Evolutionary conservation across 2,113 vertebrate genomes (phyloP).

Genomic region (Zapus hudsonius): DNA sequence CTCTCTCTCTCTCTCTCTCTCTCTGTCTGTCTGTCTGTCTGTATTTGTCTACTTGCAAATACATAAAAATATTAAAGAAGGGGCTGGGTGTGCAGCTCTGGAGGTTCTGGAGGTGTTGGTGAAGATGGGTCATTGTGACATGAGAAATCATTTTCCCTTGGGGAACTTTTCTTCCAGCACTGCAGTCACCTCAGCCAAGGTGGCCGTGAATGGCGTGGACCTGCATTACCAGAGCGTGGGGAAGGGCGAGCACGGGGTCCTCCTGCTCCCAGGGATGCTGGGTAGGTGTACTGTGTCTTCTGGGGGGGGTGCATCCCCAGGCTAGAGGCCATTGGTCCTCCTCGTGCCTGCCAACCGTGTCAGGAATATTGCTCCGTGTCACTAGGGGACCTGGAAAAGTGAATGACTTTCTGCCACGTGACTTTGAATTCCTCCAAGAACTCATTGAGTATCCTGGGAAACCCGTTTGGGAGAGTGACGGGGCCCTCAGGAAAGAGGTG

Average conservation of each 20-base stretch:
- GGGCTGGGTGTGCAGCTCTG: not conserved
- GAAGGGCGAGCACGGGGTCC: constrained; percentile 88
- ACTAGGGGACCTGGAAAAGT: too few species aligned
- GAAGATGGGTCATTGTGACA: not conserved
- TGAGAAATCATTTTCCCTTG: constrained; percentile 36
- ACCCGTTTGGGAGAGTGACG: not conserved
- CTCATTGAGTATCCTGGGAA: not conserved
- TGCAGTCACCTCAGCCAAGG: constrained; percentile 83
- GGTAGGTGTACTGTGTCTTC: too few species aligned
- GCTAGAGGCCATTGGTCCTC: too few species aligned
- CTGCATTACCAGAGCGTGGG: constrained; percentile 91
- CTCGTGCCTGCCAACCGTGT: too few species aligned
- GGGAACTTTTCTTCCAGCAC: constrained; percentile 84
- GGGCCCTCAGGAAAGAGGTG: not conserved
- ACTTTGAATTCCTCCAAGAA: not conserved
- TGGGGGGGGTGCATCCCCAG: too few species aligned
- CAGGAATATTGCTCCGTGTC: too few species aligned
- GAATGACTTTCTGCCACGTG: not conserved
- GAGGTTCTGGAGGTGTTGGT: not conserved
- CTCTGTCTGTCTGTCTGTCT: too few species aligned
- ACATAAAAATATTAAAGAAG: too few species aligned
- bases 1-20: too few species aligned
- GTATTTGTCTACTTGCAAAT: too few species aligned
- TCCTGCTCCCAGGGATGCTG: constrained; percentile 94
- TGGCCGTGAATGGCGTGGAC: constrained; percentile 90